Base-by-base conservation (phyloP, 2,113 vertebrate species). In the Chrysemys picta region DNA sequence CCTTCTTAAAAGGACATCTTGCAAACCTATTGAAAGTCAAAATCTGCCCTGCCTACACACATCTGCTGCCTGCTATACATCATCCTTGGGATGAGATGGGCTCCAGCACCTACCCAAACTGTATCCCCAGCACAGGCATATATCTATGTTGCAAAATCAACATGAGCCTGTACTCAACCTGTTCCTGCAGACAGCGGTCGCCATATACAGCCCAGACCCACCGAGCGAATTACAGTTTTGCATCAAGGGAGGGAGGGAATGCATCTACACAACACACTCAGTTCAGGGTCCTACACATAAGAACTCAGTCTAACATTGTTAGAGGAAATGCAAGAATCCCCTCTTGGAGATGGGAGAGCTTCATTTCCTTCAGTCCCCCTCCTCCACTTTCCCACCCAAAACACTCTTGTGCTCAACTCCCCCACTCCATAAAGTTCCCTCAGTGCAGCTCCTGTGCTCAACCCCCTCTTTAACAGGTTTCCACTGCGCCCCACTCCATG, bases 201-300 rank as follows among this genome's bases (percentile, higher is more conserved):
- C 1, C 0, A 25, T 1, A 7, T 0, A 0, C 49, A 22, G 14
- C 25, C 25, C 38, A 50, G 22, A 25, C 42, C 54, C 52, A 54
- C 1, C 5, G 16, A 27, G 52, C 80, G 31, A 4, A 9, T 45
- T 27, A 0, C 3, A 47, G 45, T 7, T 72, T 13, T 72, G 19
- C 42, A 50, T 27, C 21, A 50, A 69, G 85, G 52, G 13, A 3
- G 57, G 54, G 8, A 59, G 54, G 42, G 24, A 0, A 1, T 49
- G 24, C 10, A 1, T 0, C 2, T 13, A 35, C 4, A 49, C 11
- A 38, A 50, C 0, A 5, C 31, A 19, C 22, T 12, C 5, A 24
- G 76, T 35, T 62, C 85, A 84, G 38, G n/a, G 13, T 17, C 53
- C 85, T 21, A 1, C 82, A 42, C 6, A 10, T 10, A 16, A 21